Conservation (phyloP, 2,888 invertebrate genomes). For the Lacanobia oleracea region DNA sequence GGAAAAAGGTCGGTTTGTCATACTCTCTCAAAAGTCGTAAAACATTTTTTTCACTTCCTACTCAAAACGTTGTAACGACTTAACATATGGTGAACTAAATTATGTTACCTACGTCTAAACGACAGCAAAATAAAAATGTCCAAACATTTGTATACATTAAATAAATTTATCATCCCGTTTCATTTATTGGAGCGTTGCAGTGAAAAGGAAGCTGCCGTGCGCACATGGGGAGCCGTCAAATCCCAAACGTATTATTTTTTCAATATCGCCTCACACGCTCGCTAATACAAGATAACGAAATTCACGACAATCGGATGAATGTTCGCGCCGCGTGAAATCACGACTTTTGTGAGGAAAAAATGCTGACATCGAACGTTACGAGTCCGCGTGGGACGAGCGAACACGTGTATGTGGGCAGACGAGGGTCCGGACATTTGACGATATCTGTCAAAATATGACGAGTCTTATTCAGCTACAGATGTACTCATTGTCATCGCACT, state of each 20-base stretch:
- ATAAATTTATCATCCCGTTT: slow-evolving; percentile 90
- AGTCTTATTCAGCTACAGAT: slow-evolving; percentile 87
- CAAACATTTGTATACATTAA: slow-evolving; percentile 91
- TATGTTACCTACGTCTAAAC: slow-evolving; percentile 89
- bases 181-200: slow-evolving; percentile 83
- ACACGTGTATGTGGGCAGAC: slow-evolving; percentile 90
- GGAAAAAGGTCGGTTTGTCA: slow-evolving; percentile 82
- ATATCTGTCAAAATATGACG: slow-evolving; percentile 91
- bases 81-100: slow-evolving; percentile 90
- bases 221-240: slow-evolving; percentile 89
- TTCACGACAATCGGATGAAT: slow-evolving; percentile 89
- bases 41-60: slow-evolving; percentile 89
- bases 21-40: slow-evolving; percentile 87
- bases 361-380: slow-evolving; percentile 76
- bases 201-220: slow-evolving; percentile 89
- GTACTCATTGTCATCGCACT: slow-evolving; percentile 87
- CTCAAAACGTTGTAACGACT: slow-evolving; percentile 84
- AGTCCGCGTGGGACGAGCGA: slow-evolving; percentile 79
- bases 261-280: slow-evolving; percentile 86
- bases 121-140: slow-evolving; percentile 90
- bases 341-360: slow-evolving; percentile 85
- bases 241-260: slow-evolving; percentile 90
- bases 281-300: slow-evolving; percentile 89
- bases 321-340: slow-evolving; percentile 90
- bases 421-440: slow-evolving; percentile 84